Evolutionary conservation across 2,797 vertebrate species (phyloP).

Genomic region (Poeciliopsis infans): DNA sequence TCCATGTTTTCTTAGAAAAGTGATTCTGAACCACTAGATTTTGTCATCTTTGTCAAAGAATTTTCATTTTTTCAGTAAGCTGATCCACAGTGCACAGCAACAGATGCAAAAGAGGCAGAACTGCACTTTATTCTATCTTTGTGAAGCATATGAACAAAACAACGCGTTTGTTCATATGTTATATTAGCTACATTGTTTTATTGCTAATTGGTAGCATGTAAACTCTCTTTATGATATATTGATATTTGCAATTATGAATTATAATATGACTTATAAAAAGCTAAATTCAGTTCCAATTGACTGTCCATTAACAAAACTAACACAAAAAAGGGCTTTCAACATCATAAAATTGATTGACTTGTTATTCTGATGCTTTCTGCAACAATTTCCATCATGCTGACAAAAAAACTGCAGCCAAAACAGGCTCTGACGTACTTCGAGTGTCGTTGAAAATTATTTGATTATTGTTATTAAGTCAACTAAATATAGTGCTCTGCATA

Average conservation of each 20-base stretch:
- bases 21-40: neutral
- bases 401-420: neutral
- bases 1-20: neutral
- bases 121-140: neutral
- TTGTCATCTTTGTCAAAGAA: neutral
- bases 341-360: neutral
- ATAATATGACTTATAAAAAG: neutral
- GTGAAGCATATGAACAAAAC: neutral
- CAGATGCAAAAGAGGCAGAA: neutral
- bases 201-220: neutral
- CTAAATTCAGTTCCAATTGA: neutral
- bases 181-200: neutral
- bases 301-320: neutral
- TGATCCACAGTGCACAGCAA: neutral
- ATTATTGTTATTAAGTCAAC: neutral
- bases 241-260: neutral
- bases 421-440: neutral
- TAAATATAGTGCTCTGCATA: neutral
- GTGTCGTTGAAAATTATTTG: neutral
- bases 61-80: too few relatives aligned
- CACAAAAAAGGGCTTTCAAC: neutral
- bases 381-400: neutral
- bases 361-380: neutral
- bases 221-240: neutral
- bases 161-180: neutral